Base-by-base conservation (phyloP, 53 echinoderm and acorn worm genomes). In the Paelopatides confundens region DNA sequence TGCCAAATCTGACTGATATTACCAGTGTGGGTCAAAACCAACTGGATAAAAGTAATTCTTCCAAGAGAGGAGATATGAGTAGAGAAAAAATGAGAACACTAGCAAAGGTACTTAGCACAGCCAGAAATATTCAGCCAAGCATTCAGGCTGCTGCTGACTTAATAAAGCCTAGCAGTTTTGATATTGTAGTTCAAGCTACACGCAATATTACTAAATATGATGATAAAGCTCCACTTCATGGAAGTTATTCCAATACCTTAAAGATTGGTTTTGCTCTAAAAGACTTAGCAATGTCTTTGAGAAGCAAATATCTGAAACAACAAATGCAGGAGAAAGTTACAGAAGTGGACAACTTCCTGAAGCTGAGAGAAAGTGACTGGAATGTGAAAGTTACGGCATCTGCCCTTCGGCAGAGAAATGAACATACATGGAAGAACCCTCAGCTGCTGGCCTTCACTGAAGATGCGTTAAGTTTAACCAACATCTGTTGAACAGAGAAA, bases 1-100 rank as follows among this genome's bases (percentile, higher is more conserved):
- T 21, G 82, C 47, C 2, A 91, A 82, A 86, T 78, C 87, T 69
- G 91, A 87, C 52, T 29, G 91, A 91, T 39, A 86, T 91, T 65
- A 13, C 67, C 4, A 24, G 77, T 52, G 91, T 81, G 35, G 87
- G 82, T 51, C 52, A 91, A 35, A 86, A 50, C 28, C 58, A 87
- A 9, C 62, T 87, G 2, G 63, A 40, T 2, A 71, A 35, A 35
- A 87, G 87, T 63, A 87, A 91, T 31, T 91, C 91, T 2, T 36
- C 54, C 23, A 78, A 82, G 9, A 66, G 51, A 31, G 35, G 26
- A 27, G 71, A 87, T 14, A 62, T 69, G n/a, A 63, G 63, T 15
- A 35, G 82, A 2, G 87, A 91, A 58, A 81, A 63, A 35, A 87
- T 87, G 76, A 54, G 76, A 85, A 87, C 65, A 6, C 15, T 91